phyloP scores from a whole-genome alignment of 2,113 vertebrate species.

The Sebastes schlegelii region DNA sequence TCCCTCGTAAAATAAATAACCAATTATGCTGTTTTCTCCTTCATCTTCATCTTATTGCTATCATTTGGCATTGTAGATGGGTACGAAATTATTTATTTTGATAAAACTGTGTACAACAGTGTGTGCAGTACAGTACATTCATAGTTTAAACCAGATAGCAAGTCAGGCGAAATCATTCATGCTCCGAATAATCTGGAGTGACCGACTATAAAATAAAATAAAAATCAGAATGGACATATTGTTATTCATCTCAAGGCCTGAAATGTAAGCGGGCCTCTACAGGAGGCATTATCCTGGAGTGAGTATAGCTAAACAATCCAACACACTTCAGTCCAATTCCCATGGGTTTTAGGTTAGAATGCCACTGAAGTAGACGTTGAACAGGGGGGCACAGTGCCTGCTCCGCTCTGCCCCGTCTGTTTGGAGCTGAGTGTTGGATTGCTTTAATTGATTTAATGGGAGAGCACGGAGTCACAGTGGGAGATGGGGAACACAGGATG shows the following conservation, averaged over 20 bases:
- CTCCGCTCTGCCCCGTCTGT: conserved; percentile 72
- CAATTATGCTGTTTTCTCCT: no score
- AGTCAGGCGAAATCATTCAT: not conserved
- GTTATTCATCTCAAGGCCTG: conserved; percentile 68
- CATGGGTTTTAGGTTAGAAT: conserved; percentile 75
- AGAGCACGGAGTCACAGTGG: conserved; percentile 70
- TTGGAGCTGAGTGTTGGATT: conserved; percentile 77
- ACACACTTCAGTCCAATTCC: conserved; percentile 78
- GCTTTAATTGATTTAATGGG: conserved; percentile 85
- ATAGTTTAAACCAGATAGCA: not conserved
- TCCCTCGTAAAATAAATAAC: not conserved
- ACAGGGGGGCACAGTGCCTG: conserved; percentile 73
- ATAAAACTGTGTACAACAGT: not conserved
- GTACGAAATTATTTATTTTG: not conserved
- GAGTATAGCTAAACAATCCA: conserved; percentile 74
- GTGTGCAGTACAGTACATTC: not conserved
- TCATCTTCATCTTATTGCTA: not conserved
- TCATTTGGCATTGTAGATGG: not conserved
- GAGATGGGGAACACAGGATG: conserved; percentile 72
- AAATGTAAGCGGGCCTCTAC: conserved; percentile 62
- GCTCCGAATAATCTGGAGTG: conserved; percentile 11
- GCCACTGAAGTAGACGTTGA: conserved; percentile 79
- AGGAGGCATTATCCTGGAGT: conserved; percentile 66
- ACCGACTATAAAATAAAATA: conserved; percentile 29
- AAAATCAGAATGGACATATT: conserved; percentile 58